phyloP scores from a whole-genome alignment of 2,888 invertebrate species.

The Diploptera punctata region DNA sequence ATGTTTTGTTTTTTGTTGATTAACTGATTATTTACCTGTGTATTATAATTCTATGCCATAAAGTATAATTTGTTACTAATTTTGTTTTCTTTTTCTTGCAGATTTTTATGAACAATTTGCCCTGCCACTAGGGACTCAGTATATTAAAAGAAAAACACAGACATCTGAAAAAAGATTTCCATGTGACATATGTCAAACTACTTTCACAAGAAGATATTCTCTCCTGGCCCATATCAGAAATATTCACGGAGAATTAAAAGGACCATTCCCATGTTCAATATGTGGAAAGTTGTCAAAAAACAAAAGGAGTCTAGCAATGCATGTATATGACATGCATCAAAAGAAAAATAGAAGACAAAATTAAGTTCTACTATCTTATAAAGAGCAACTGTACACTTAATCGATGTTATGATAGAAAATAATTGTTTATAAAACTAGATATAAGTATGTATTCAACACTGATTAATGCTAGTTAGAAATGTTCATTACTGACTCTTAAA shows the following conservation, averaged over 20 bases:
- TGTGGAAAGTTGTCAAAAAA: conserved; percentile 43
- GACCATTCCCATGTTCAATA: conserved; percentile 39
- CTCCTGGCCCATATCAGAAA: conserved; percentile 37
- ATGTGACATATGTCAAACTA: conserved; percentile 48
- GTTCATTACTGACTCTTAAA: too few species aligned
- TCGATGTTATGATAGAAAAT: too few species aligned
- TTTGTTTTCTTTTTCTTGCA: not conserved
- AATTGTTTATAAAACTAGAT: too few species aligned
- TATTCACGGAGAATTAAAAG: conserved; percentile 39
- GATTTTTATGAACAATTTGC: not conserved
- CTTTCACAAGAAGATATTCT: conserved; percentile 38
- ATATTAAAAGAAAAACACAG: not conserved
- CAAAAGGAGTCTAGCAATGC: conserved; percentile 38
- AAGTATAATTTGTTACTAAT: too few species aligned
- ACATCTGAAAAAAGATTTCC: conserved; percentile 40
- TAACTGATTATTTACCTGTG: too few species aligned
- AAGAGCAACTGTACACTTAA: too few species aligned
- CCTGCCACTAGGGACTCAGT: not conserved
- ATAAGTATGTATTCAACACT: too few species aligned
- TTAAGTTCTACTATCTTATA: too few species aligned
- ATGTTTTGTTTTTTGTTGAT: too few species aligned
- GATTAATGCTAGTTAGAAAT: too few species aligned
- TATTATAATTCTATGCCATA: too few species aligned
- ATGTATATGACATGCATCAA: conserved; percentile 35
- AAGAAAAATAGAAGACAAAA: not conserved